These are phyloP conservation scores for Drosophila ironensis DNA, from an alignment of 1,140 invertebrate species.

Conservation along the genomic window DNA sequence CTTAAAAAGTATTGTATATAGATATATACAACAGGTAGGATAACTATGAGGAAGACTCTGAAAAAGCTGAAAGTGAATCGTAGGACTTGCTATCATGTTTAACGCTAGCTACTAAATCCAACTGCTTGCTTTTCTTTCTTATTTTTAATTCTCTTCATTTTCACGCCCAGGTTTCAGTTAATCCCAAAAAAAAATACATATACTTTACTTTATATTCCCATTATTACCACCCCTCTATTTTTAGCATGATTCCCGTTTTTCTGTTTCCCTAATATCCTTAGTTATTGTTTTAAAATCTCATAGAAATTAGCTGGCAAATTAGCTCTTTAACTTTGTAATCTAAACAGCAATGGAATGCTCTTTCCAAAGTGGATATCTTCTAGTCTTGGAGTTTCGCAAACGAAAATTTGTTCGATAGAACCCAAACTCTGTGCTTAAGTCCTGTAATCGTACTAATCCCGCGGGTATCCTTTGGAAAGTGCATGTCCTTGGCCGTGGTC, in stretches of 20 bases:
- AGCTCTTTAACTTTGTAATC: background rate
- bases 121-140: slow-evolving; percentile 17
- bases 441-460: background rate
- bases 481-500: background rate
- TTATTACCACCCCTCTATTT: slow-evolving; percentile 4
- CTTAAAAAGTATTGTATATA: background rate
- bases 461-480: background rate
- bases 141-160: background rate
- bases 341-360: background rate
- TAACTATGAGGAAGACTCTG: background rate
- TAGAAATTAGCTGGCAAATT: background rate
- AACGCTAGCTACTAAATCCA: slow-evolving; percentile 24
- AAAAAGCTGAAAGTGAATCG: background rate
- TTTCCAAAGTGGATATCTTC: background rate
- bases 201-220: background rate
- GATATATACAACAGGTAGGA: background rate
- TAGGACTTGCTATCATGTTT: too few relatives aligned
- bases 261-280: slow-evolving; percentile 1
- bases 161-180: background rate
- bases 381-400: too few relatives aligned
- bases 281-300: background rate
- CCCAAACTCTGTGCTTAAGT: too few relatives aligned
- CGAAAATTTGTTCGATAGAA: too few relatives aligned
- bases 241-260: slow-evolving; percentile 26
- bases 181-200: background rate